phyloP scores from a whole-genome alignment of 2,113 vertebrate species.

The Oryzias woworae region DNA sequence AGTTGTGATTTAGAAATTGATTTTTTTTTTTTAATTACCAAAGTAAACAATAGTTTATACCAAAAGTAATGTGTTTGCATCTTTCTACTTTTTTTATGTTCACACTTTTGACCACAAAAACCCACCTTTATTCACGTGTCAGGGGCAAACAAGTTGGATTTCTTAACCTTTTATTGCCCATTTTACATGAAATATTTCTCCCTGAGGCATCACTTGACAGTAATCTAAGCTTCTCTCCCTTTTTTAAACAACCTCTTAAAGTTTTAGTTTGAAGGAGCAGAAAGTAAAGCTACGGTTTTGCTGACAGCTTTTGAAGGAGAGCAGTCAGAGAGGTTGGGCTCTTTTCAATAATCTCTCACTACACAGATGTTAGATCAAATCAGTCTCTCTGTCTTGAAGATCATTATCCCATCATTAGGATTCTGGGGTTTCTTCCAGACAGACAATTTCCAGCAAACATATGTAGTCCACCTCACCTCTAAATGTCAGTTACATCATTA shows the following conservation, averaged over 20 bases:
- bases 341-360: constrained; percentile 42
- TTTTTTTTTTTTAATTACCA: too few species aligned
- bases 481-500: constrained; percentile 37
- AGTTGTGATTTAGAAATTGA: too few species aligned
- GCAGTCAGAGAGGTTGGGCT: constrained; percentile 29
- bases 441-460: constrained; percentile 17
- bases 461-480: constrained; percentile 31
- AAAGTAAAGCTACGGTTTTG: constrained; percentile 28
- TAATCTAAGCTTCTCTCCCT: constrained; percentile 2
- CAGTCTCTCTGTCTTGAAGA: constrained; percentile 43
- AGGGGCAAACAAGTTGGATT: too few species aligned
- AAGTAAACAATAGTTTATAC: too few species aligned
- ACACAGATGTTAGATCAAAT: constrained; percentile 46
- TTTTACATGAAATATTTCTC: too few species aligned
- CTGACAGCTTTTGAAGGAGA: constrained; percentile 23
- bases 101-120: too few species aligned
- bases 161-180: too few species aligned
- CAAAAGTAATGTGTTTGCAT: too few species aligned
- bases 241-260: constrained; percentile 7
- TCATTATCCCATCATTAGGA: constrained; percentile 55
- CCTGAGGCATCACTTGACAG: neutral
- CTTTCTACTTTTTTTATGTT: too few species aligned
- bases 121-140: too few species aligned
- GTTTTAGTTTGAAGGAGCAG: constrained; percentile 1
- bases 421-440: constrained; percentile 36